Evolutionary conservation across 2,888 invertebrate species (phyloP), one percentile per base, ranked within the genome.

Genomic region (Eustalomyia histrio): DNA sequence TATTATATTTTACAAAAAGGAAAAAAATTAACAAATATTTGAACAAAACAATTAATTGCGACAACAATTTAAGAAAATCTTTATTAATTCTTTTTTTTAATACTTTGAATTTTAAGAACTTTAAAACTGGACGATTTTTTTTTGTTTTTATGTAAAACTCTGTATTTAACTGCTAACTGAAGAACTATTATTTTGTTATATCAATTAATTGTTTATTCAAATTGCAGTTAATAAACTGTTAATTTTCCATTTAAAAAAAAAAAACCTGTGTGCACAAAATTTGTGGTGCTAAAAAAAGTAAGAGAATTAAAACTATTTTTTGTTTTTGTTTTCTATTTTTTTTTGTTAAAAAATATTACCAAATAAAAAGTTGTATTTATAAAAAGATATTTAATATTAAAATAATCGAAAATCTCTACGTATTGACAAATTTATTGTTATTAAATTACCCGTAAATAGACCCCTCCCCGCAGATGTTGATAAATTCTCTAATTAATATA

Each of bases 261-360:
- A n/a, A n/a, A n/a, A n/a, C n/a, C 8, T 35, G 24, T 29, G 65
- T 60, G 76, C 71, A 71, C 71, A 78, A 67, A 61, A 55, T 35
- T 53, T 35, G 24, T 67, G 78, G 72, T 72, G 72, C 78, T 78
- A 24, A 53, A 9, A 52, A 72, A 43, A 43, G 4, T 7, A n/a
- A 53, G 1, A 47, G 12, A 47, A 5, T 47, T 47, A 47, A n/a
- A 47, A 47, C 43, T n/a, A 47, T n/a, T n/a, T 47, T 75, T 67
- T 24, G n/a, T 24, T 17, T 18, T 14, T 10, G 0, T 47, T 75
- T 61, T 18, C 5, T 17, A 2, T 39, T 52, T 52, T 0, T 52
- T 64, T 21, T 35, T 39, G 0, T n/a, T 16, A 18, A 17, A 16
- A 9, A 35, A n/a, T 39, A 14, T 14, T 12, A 60, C 64, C 65